Evolutionary conservation across 2,113 vertebrate species (phyloP).

Genomic region (Oncorhynchus tshawytscha): DNA sequence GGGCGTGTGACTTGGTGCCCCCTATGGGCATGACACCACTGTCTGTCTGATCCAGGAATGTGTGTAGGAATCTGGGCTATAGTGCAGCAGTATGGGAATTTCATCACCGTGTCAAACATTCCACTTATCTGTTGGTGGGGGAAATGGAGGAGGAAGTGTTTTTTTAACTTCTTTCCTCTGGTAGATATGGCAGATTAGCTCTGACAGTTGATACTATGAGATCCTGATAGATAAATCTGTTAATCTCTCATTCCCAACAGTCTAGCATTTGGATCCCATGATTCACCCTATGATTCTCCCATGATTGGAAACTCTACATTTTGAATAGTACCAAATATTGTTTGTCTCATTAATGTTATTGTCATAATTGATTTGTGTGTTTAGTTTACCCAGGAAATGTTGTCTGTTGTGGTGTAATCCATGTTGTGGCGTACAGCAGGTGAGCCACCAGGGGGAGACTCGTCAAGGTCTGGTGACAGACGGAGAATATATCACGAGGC

Average conservation of each 20-base stretch:
- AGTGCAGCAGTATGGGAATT: conserved; percentile 21
- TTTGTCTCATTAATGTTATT: too few species aligned
- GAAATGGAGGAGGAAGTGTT: background rate
- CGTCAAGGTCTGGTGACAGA: too few species aligned
- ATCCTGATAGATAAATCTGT: background rate
- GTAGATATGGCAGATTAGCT: background rate
- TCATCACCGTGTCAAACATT: conserved; percentile 44
- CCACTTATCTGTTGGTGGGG: conserved; percentile 22
- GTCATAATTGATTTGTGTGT: too few species aligned
- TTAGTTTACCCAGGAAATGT: too few species aligned
- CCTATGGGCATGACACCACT: conserved; percentile 1
- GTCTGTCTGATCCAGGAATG: conserved; percentile 48
- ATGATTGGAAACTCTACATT: too few species aligned
- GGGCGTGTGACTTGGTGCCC: too few species aligned
- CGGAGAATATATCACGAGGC: too few species aligned
- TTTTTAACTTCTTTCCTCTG: background rate
- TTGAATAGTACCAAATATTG: too few species aligned
- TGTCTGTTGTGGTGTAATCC: too few species aligned
- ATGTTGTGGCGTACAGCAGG: too few species aligned
- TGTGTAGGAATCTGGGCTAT: conserved; percentile 28
- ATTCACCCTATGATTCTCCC: too few species aligned
- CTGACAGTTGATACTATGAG: background rate
- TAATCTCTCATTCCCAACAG: background rate
- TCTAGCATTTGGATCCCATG: background rate
- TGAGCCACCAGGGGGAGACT: too few species aligned